A percentile compares a stretch with the other conserved stretches of the same genome.
phyloP scores from a whole-genome alignment of 2,888 invertebrate genomes.

The Achlya flavicornis region DNA sequence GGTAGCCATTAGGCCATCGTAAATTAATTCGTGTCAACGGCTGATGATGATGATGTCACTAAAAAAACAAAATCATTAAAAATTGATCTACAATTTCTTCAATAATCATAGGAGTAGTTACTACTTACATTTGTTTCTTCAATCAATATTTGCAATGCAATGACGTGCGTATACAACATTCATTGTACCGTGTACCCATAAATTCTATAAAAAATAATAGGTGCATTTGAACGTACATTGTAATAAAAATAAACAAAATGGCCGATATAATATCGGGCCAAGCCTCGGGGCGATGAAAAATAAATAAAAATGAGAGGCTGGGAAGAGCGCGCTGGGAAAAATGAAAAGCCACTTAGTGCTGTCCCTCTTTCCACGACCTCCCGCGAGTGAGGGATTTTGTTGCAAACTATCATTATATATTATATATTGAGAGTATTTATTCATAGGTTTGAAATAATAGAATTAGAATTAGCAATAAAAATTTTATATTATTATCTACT shows the following conservation, averaged over 20 bases:
- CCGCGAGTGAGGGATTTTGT: constrained; percentile 45
- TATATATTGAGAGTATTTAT: not conserved
- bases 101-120: no score
- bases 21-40: no score
- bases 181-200: constrained; percentile 15
- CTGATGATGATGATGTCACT: no score
- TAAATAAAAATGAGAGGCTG: constrained; percentile 73
- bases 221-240: constrained; percentile 65
- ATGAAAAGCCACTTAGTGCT: constrained; percentile 77
- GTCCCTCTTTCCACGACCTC: constrained; percentile 50
- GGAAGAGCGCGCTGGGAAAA: constrained; percentile 58
- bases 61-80: no score
- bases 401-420: constrained; percentile 38
- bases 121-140: no score
- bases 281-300: constrained; percentile 77
- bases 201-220: constrained; percentile 71
- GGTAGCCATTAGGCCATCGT: no score
- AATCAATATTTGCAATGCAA: not conserved
- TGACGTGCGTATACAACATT: constrained; percentile 19
- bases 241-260: constrained; percentile 78
- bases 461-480: no score
- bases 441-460: no score
- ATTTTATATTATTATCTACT: no score
- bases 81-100: no score
- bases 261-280: constrained; percentile 70